Conservation (phyloP, 2,888 invertebrate genomes). For the Ceriagrion tenellum region DNA sequence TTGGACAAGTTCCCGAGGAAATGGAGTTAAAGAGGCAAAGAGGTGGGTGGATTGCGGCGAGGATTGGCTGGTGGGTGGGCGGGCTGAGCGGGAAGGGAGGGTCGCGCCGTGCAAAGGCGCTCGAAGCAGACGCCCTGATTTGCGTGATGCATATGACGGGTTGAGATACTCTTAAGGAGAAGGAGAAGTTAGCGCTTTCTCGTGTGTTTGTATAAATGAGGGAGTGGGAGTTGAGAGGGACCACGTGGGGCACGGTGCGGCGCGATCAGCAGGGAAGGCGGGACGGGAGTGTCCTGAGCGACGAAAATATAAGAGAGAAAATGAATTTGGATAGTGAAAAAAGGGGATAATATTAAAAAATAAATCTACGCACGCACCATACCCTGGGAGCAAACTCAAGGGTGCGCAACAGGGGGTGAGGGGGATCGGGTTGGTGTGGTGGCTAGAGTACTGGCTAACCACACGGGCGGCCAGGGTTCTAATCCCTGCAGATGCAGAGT, state of each 20-base stretch:
- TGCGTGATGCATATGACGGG: conserved; percentile 52
- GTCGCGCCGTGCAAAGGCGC: background rate
- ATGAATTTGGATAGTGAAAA: too few relatives aligned
- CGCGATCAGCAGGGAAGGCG: background rate
- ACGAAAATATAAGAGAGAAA: background rate
- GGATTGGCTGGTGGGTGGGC: background rate
- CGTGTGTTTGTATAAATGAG: conserved; percentile 4
- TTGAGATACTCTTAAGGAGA: conserved; percentile 3
- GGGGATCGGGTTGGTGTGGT: too few relatives aligned
- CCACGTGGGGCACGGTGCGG: background rate
- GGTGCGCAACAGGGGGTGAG: too few relatives aligned
- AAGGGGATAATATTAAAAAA: too few relatives aligned
- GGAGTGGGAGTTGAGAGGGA: background rate
- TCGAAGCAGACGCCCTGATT: conserved; percentile 23
- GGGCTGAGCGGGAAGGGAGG: background rate
- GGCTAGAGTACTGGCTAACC: too few relatives aligned
- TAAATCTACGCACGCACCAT: too few relatives aligned
- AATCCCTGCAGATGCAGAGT: too few relatives aligned
- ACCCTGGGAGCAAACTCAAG: too few relatives aligned
- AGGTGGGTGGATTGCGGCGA: too few relatives aligned
- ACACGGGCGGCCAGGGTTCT: too few relatives aligned
- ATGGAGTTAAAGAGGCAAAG: background rate
- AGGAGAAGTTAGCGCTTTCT: conserved; percentile 27
- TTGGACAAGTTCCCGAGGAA: conserved; percentile 47
- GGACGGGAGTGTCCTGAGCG: background rate